phyloP scores from a whole-genome alignment of 2,797 vertebrate genomes.

The Chrysocyon brachyurus region DNA sequence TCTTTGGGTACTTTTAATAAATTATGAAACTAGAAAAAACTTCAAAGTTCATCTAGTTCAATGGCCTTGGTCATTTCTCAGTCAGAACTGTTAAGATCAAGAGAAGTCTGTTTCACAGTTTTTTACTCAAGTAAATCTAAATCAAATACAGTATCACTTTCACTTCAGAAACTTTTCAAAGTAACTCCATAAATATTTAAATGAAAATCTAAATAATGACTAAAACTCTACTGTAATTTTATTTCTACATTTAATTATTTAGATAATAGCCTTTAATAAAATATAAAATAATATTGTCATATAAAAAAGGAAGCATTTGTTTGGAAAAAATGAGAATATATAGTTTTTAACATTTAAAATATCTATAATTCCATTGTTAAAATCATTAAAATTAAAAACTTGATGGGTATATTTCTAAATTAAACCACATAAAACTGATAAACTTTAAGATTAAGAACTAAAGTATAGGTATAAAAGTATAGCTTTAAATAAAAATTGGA shows the following conservation, averaged over 20 bases:
- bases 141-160: slow-evolving; percentile 17
- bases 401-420: not conserved
- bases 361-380: slow-evolving; percentile 12
- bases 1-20: not conserved
- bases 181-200: slow-evolving; percentile 13
- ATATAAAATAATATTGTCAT: slow-evolving; percentile 18
- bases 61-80: slow-evolving; percentile 22
- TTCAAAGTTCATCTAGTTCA: slow-evolving; percentile 44
- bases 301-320: not conserved
- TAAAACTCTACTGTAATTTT: slow-evolving; percentile 21
- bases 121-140: slow-evolving; percentile 40
- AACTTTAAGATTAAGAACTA: not conserved
- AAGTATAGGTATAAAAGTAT: not conserved
- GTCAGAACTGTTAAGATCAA: slow-evolving; percentile 29
- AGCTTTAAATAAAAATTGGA: slow-evolving; percentile 43
- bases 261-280: not conserved
- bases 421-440: not conserved
- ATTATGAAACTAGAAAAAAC: slow-evolving; percentile 36
- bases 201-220: slow-evolving; percentile 4
- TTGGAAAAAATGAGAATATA: not conserved
- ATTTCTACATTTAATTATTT: slow-evolving; percentile 49
- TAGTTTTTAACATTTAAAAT: not conserved
- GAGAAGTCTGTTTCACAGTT: not conserved
- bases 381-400: slow-evolving; percentile 43
- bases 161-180: slow-evolving; percentile 64